These are phyloP conservation scores for Thaleichthys pacificus DNA, from an alignment of 2,797 vertebrate genomes.

Conservation along the genomic window DNA sequence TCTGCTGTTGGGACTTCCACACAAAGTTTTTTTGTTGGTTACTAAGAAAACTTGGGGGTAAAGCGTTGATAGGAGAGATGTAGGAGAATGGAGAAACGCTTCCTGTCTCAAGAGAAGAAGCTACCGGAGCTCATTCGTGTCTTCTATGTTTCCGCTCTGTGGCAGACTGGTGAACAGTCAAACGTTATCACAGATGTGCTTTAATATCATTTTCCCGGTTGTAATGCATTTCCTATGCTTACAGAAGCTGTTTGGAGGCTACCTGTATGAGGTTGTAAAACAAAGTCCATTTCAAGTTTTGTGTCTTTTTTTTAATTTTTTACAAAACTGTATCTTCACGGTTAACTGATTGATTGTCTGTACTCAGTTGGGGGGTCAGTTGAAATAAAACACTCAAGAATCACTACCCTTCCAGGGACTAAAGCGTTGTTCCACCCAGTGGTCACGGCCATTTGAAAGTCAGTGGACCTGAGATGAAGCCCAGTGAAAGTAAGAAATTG, in stretches of 20 bases:
- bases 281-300: background rate
- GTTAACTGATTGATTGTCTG: too few relatives aligned
- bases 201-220: conserved; percentile 20
- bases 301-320: background rate
- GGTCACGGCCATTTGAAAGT: too few relatives aligned
- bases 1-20: conserved; percentile 53
- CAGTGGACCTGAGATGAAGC: too few relatives aligned
- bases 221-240: background rate
- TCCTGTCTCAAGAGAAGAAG: conserved; percentile 53
- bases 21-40: conserved; percentile 61
- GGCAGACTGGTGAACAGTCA: conserved; percentile 39
- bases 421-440: too few relatives aligned
- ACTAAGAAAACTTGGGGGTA: conserved; percentile 53
- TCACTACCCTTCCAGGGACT: background rate
- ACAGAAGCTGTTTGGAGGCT: background rate
- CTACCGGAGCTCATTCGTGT: conserved; percentile 38
- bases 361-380: too few relatives aligned
- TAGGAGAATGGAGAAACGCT: conserved; percentile 51
- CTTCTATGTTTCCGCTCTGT: conserved; percentile 47
- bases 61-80: conserved; percentile 42
- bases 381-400: background rate
- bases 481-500: too few relatives aligned
- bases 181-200: conserved; percentile 50
- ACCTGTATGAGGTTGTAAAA: background rate
- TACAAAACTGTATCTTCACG: background rate